Evolutionary conservation across 92 coral and sea anemone genomes (phyloP).

Genomic region (Porites divaricata): DNA sequence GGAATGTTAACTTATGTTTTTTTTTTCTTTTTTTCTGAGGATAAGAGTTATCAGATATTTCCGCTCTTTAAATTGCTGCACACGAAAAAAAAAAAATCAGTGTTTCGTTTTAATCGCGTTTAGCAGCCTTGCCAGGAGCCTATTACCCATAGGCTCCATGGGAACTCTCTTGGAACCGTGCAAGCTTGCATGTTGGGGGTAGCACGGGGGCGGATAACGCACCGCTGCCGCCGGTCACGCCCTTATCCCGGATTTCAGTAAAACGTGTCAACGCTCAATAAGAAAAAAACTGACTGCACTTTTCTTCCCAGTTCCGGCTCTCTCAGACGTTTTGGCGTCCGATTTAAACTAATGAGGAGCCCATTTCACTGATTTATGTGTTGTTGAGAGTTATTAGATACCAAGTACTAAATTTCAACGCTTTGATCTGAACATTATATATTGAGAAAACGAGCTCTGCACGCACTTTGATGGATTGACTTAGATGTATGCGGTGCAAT

Average conservation of each 20-base stretch:
- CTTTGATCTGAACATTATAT: no score
- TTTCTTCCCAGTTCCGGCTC: constrained; percentile 9
- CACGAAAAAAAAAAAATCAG: not conserved
- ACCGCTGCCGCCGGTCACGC: constrained; percentile 16
- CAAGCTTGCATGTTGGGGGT: not conserved
- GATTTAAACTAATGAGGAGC: not conserved
- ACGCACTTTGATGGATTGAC: no score
- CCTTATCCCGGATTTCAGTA: not conserved
- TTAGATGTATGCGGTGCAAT: no score
- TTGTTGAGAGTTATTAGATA: not conserved
- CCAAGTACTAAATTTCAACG: not conserved
- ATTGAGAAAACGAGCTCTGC: no score
- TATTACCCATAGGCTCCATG: no score
- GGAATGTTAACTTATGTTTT: not conserved
- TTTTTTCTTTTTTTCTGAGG: not conserved
- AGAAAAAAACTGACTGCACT: not conserved
- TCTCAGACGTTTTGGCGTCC: constrained; percentile 16
- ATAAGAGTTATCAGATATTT: not conserved
- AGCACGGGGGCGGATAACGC: constrained; percentile 15
- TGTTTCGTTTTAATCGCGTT: not conserved
- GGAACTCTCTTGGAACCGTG: not conserved
- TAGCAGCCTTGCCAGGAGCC: not conserved
- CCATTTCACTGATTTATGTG: not conserved
- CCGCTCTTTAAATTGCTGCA: not conserved
- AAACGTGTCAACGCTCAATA: not conserved